These are phyloP conservation scores for Danio choprae DNA, from an alignment of 2,797 vertebrate genomes.

Conservation along the genomic window DNA sequence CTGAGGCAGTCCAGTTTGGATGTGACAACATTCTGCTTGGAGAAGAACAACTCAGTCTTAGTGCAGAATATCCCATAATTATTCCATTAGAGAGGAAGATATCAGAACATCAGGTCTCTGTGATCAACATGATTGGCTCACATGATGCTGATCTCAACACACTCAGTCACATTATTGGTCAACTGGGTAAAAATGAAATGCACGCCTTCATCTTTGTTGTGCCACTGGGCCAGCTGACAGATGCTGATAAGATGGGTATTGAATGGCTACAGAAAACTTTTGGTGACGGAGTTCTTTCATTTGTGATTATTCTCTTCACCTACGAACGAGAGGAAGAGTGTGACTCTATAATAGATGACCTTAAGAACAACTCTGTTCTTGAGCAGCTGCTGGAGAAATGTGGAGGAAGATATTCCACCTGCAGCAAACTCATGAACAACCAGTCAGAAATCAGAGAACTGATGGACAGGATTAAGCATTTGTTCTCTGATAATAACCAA, in stretches of 20 bases:
- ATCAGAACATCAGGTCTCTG: constrained; percentile 41
- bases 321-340: constrained; percentile 30
- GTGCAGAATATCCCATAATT: neutral
- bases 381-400: constrained; percentile 37
- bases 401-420: constrained; percentile 57
- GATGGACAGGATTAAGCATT: constrained; percentile 56
- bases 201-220: constrained; percentile 58
- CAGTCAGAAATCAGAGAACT: constrained; percentile 45
- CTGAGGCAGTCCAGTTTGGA: neutral
- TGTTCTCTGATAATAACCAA: constrained; percentile 54
- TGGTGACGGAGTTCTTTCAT: constrained; percentile 49
- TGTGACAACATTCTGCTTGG: neutral
- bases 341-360: constrained; percentile 28
- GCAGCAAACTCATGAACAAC: constrained; percentile 56
- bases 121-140: constrained; percentile 59
- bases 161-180: constrained; percentile 34
- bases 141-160: neutral
- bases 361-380: constrained; percentile 46
- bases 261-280: constrained; percentile 36
- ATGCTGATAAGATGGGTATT: constrained; percentile 16
- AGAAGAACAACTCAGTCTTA: neutral
- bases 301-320: constrained; percentile 53
- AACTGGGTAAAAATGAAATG: constrained; percentile 44
- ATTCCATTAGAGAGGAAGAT: constrained; percentile 52
- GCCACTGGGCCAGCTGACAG: neutral